Evolutionary conservation across 2,113 vertebrate species (phyloP).

Genomic region (Aythya baeri): DNA sequence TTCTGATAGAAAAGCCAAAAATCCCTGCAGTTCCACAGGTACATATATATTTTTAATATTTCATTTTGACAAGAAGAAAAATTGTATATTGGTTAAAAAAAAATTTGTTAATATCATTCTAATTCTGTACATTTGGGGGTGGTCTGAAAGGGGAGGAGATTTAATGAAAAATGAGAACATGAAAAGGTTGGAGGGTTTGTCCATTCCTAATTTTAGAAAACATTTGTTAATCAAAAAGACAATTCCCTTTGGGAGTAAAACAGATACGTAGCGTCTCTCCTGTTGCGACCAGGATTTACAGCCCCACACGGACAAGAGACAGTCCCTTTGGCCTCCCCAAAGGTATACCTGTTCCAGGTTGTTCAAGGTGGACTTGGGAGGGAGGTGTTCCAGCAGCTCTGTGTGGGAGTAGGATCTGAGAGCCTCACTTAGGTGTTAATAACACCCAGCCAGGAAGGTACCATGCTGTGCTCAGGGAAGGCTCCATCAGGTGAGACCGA

Average conservation of each 20-base stretch:
- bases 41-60: not conserved
- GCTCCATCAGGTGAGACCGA: fast-evolving
- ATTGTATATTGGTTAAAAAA: conserved; percentile 5
- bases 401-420: not conserved
- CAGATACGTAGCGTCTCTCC: not conserved
- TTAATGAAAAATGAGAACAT: not conserved
- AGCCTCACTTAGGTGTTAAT: not conserved
- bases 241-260: not conserved
- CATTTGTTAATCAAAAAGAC: not conserved
- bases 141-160: not conserved
- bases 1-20: conserved; percentile 14
- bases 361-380: no score
- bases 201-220: not conserved
- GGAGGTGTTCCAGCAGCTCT: fast-evolving
- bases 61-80: conserved; percentile 1
- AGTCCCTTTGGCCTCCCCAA: not conserved
- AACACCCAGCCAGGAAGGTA: not conserved
- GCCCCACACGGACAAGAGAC: fast-evolving
- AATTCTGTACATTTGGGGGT: not conserved
- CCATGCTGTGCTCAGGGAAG: not conserved
- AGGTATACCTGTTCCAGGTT: not conserved
- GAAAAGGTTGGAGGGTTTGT: not conserved
- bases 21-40: not conserved
- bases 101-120: not conserved
- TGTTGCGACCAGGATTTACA: not conserved